Evolutionary conservation across 2,113 vertebrate species (phyloP).

Genomic region (Zootoca vivipara): DNA sequence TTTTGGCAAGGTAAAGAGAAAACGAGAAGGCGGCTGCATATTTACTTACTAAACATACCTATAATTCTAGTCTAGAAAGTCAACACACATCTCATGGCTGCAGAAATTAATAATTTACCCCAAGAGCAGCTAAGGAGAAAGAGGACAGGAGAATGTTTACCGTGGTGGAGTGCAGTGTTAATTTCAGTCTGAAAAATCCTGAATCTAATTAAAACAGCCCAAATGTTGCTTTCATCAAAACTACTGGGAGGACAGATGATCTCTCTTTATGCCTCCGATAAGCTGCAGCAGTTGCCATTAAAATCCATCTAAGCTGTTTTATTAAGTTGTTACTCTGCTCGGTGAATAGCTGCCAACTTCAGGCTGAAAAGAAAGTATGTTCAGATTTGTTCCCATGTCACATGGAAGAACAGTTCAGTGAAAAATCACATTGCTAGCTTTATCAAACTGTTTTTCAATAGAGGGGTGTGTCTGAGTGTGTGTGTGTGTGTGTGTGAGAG

Average conservation of each 20-base stretch:
- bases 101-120: slow-evolving; percentile 51
- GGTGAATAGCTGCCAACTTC: slow-evolving; percentile 68
- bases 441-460: slow-evolving; percentile 29
- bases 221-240: slow-evolving; percentile 65
- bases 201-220: slow-evolving; percentile 70
- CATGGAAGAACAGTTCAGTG: slow-evolving; percentile 59
- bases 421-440: slow-evolving; percentile 44
- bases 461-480: not conserved
- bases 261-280: slow-evolving; percentile 60
- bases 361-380: slow-evolving; percentile 53
- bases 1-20: not conserved
- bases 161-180: slow-evolving; percentile 38
- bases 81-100: slow-evolving; percentile 28
- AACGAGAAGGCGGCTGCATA: slow-evolving; percentile 12
- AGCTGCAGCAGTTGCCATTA: slow-evolving; percentile 64
- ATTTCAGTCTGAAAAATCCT: slow-evolving; percentile 64
- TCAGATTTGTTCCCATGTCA: slow-evolving; percentile 65
- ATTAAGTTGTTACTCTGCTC: slow-evolving; percentile 66
- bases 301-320: slow-evolving; percentile 69
- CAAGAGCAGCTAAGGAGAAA: slow-evolving; percentile 45
- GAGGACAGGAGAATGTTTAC: slow-evolving; percentile 39
- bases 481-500: not conserved
- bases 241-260: slow-evolving; percentile 62
- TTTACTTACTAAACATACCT: slow-evolving; percentile 28
- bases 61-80: slow-evolving; percentile 41